Evolutionary conservation across 2,113 vertebrate species (phyloP).

Genomic region (Sander vitreus): DNA sequence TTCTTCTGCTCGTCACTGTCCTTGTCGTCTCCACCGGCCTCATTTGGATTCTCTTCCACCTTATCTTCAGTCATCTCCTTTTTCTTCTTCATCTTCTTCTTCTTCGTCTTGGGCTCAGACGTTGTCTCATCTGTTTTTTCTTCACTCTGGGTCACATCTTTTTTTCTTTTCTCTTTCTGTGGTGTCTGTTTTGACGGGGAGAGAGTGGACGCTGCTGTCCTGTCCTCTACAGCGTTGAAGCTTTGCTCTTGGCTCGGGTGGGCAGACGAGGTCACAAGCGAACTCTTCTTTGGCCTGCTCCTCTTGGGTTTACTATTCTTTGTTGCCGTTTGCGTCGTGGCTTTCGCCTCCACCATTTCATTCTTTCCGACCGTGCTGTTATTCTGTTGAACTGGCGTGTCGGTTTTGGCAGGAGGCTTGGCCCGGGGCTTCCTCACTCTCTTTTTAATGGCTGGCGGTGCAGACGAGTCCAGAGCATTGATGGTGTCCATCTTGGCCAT

Average conservation of each 20-base stretch:
- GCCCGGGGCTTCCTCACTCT: slow-evolving; percentile 64
- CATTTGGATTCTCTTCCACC: background rate
- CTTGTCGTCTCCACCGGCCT: background rate
- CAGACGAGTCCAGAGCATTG: slow-evolving; percentile 55
- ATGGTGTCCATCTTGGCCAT: slow-evolving; percentile 76
- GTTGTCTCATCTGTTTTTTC: slow-evolving; percentile 7
- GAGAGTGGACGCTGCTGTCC: background rate
- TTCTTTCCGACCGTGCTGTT: background rate
- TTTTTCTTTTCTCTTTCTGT: slow-evolving; percentile 39
- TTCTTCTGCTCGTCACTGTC: background rate
- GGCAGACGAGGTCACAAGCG: background rate
- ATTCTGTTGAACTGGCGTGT: background rate
- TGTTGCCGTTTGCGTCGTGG: background rate
- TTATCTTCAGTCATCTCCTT: slow-evolving; percentile 27
- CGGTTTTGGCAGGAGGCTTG: slow-evolving; percentile 37
- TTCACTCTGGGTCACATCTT: slow-evolving; percentile 4
- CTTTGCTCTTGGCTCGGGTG: background rate
- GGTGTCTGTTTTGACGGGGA: slow-evolving; percentile 26
- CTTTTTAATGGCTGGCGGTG: slow-evolving; percentile 19
- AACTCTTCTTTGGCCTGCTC: slow-evolving; percentile 17
- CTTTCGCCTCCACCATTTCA: slow-evolving; percentile 4
- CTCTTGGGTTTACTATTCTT: slow-evolving; percentile 30
- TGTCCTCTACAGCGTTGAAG: background rate
- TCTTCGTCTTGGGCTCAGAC: slow-evolving; percentile 55
- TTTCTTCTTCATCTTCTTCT: slow-evolving; percentile 56